Base-by-base conservation (phyloP, 2,797 vertebrate species). In the Phrynocephalus vlangalii region DNA sequence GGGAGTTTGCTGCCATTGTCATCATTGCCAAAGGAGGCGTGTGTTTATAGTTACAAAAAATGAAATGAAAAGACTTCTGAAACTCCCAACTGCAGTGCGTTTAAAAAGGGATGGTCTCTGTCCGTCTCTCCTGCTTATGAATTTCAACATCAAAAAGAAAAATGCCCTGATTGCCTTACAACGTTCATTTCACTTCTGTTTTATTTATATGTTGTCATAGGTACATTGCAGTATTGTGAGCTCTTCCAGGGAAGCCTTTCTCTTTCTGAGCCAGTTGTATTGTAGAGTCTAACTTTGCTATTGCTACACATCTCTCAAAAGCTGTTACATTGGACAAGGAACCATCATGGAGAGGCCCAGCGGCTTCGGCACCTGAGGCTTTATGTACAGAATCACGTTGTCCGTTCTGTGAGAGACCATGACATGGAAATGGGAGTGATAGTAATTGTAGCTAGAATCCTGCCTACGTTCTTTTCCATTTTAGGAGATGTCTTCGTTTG, bases 161-260 rank as follows among this genome's bases (percentile, higher is more conserved):
- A 38, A 68, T 28, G 77, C 33, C 20, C 44, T 20, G 33, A 24
- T 9, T 33, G 16, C 66, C 56, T n/a, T 48, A 26, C 56, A 79
- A 88, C 83, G 67, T 68, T 48, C 24, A 70, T 56, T 80, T 84
- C 76, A 68, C 63, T 84, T 79, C 90, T 24, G n/a, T 87, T 85
- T 73, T 56, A 73, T 88, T 79, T 73, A 33, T 87, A 30, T 87
- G 2, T 5, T 26, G 88, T 67, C 76, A 84, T 56, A 33, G 30
- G 79, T 84, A 90, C 88, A 76, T 82, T 92, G 86, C 33, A 91
- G 76, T 92, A 86, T 83, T 85, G 85, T 66, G 84, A 86, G 28
- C 56, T 38, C 26, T 63, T 30, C 22, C 48, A 38, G 87, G 70
- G 76, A 78, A 70, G 28, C 33, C 76, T 77, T 90, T 87, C 48